phyloP scores from a whole-genome alignment of 2,113 vertebrate species.

The Tapirus terrestris region DNA sequence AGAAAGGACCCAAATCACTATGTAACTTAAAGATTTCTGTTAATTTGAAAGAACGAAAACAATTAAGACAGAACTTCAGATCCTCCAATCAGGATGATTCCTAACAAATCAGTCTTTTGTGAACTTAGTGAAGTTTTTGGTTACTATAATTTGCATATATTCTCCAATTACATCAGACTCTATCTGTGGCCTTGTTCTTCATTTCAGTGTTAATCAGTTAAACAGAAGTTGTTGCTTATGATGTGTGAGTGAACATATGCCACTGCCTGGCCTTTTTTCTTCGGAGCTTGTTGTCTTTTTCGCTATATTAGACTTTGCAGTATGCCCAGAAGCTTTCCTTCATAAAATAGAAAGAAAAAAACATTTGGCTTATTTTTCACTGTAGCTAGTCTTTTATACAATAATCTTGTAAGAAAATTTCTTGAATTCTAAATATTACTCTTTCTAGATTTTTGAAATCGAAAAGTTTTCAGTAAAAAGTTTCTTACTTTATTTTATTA shows the following conservation, averaged over 20 bases:
- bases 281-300: conserved; percentile 92
- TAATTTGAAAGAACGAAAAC: conserved; percentile 85
- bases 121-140: conserved; percentile 86
- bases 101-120: conserved; percentile 83
- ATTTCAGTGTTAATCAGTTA: conserved; percentile 95
- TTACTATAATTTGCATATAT: conserved; percentile 86
- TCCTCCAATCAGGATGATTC: conserved; percentile 83
- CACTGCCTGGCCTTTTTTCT: conserved; percentile 91
- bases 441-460: conserved; percentile 99
- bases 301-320: conserved; percentile 97
- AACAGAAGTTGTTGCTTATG: conserved; percentile 91
- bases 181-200: conserved; percentile 95
- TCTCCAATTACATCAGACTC: conserved; percentile 85
- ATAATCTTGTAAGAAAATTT: conserved; percentile 99
- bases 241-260: conserved; percentile 90
- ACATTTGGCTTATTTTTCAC: conserved; percentile 99
- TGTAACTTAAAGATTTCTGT: conserved; percentile 74
- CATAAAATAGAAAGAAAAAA: conserved; percentile 97
- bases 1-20: conserved; percentile 81
- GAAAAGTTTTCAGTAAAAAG: conserved; percentile 99
- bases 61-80: conserved; percentile 82
- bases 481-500: conserved; percentile 99
- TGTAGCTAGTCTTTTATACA: conserved; percentile 99
- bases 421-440: conserved; percentile 99
- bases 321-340: conserved; percentile 98